These are phyloP conservation scores for Podargus strigoides DNA, from an alignment of 2,797 vertebrate species.

Conservation along the genomic window DNA sequence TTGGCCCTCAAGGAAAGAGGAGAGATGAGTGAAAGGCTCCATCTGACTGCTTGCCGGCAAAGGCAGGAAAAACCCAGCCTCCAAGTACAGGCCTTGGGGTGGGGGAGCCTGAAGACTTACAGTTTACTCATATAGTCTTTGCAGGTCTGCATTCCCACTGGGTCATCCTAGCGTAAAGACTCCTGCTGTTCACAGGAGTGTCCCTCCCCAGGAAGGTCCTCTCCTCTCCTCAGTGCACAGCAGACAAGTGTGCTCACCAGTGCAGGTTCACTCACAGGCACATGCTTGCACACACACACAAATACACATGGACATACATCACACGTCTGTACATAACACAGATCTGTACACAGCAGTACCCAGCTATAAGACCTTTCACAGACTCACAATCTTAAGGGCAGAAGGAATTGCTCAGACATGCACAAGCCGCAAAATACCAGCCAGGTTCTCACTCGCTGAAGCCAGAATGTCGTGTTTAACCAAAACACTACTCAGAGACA, in stretches of 20 bases:
- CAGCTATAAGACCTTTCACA: neutral
- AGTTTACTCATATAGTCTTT: conserved; percentile 77
- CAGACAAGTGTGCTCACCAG: too few relatives aligned
- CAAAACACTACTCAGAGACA: neutral
- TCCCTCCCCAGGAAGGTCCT: neutral
- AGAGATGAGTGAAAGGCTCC: neutral
- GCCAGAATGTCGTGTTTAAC: neutral
- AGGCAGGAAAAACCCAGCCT: neutral
- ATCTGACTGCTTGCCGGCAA: too few relatives aligned
- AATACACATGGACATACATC: neutral
- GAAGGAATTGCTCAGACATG: neutral
- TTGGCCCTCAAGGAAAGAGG: conserved; percentile 72
- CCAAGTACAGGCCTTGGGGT: neutral
- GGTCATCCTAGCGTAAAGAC: neutral
- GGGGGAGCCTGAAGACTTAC: conserved; percentile 53
- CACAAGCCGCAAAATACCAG: neutral
- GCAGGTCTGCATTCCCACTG: conserved; percentile 35
- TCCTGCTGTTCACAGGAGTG: neutral
- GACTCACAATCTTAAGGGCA: neutral
- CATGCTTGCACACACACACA: neutral
- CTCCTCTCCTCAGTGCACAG: neutral
- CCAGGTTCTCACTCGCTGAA: neutral
- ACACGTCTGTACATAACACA: too few relatives aligned
- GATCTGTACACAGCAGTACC: too few relatives aligned
- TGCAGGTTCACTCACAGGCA: neutral